Base-by-base conservation (phyloP, 2,888 invertebrate species). In the Anorthoa munda region DNA sequence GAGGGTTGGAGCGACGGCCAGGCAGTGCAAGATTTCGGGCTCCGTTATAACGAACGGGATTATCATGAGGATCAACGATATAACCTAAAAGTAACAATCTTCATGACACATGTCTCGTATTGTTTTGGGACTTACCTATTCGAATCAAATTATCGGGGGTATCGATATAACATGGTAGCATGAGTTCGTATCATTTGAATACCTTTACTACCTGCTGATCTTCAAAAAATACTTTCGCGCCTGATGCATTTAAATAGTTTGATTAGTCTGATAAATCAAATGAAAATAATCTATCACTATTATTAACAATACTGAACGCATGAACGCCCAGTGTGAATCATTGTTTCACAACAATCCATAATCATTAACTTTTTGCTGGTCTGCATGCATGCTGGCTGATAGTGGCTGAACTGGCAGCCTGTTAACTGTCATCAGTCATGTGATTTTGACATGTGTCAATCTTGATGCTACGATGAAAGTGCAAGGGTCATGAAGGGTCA, bases 21-120 rank as follows among this genome's bases (percentile, higher is more conserved):
- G 81, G 90, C 95, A 95, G 90, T 95, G 93, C 86, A 92, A 86
- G 68, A 88, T 79, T 65, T 90, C 91, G 66, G 92, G 89, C 63
- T 90, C 92, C 75, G 76, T 81, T 88, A 95, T 83, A 78, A 93
- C 77, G 87, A 94, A 94, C 83, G 95, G 95, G 77, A 94, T 86
- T 86, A 94, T 85, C 95, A 95, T 95, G 86, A 95, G 94, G 85
- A 94, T 86, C 92, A 95, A 84, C 86, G 96, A 92, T 88, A 95
- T 90, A 86, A 95, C 95, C 95, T 95, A 95, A 93, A 95, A 95
- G 90, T 91, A 94, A 95, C 91, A 90, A 92, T 86, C 85, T 83
- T 88, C 77, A 85, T 89, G 88, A 90, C 89, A 88, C 83, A 74
- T 80, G 82, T 50, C 81, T 81, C 63, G 66, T 67, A 53, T 15